Conservation (phyloP, 2,113 vertebrate species). For the Todiramphus chloris region DNA sequence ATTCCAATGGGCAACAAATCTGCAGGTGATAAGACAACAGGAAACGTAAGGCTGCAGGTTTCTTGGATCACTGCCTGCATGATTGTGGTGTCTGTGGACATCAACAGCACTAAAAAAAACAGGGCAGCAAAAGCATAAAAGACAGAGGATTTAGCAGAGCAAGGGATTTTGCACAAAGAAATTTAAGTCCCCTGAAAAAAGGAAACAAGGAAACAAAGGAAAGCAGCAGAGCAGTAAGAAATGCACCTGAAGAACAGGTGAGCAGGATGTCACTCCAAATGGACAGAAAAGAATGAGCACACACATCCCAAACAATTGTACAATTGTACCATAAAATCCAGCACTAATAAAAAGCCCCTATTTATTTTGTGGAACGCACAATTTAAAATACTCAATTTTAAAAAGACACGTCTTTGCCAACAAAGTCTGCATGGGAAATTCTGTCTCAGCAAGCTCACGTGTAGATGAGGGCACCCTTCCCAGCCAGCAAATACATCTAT, state of each 20-base stretch:
- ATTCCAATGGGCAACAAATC: slow-evolving; percentile 98
- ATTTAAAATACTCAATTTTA: neutral
- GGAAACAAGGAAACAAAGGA: neutral
- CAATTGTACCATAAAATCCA: neutral
- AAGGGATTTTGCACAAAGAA: neutral
- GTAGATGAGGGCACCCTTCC: neutral
- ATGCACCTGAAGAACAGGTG: neutral
- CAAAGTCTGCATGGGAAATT: neutral
- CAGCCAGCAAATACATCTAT: neutral
- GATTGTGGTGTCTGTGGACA: neutral
- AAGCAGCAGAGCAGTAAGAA: neutral
- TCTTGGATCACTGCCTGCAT: neutral
- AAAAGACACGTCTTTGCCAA: neutral
- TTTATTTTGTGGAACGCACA: neutral
- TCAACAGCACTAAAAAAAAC: neutral
- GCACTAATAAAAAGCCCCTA: neutral
- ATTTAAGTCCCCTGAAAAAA: neutral
- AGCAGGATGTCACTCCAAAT: neutral
- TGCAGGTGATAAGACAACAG: slow-evolving; percentile 28
- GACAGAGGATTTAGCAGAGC: neutral
- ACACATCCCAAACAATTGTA: neutral
- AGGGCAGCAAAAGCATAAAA: neutral
- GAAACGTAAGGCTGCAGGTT: neutral
- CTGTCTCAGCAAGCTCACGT: neutral
- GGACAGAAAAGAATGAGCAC: neutral